Evolutionary conservation across 2,797 vertebrate species (phyloP), one percentile per base, ranked within the genome.

Genomic region (Rhinichthys osculus): DNA sequence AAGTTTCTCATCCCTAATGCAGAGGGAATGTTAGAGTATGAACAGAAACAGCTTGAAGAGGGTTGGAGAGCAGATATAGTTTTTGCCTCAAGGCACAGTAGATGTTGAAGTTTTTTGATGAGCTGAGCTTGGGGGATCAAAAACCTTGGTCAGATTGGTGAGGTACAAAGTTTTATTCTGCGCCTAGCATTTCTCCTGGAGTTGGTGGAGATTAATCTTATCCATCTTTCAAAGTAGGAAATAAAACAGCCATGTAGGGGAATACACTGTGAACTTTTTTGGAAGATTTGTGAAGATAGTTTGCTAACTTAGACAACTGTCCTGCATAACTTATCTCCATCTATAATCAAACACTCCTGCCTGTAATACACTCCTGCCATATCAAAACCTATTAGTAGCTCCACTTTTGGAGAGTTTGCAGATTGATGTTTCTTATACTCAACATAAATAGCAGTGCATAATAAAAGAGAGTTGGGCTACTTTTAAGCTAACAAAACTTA

Each of bases 51-150:
- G 38, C 59, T 59, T 30, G 16, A 17, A 80, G 42, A 33, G 42
- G 42, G 6, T 33, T 80, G 11, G 62, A 80, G 78, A 23, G 40
- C 27, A 50, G 19, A 80, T 35, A 9, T 44, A 67, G 35, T 44
- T 13, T 13, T 76, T 54, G 47, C 27, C 44, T 52, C 3, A 67
- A 80, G 40, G 19, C 3, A 44, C 40, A 44, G 40, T 64, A 30
- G 77, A 64, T 79, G 57, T 44, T 59, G 27, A n/a, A 40, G 33
- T 78, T 40, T 0, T 78, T 78, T 78, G 35, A 78, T 59, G 74
- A 59, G 35, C 23, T 59, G 52, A 78, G 52, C 16, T 78, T 64
- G 38, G 38, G 57, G 27, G 59, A 67, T 47, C 27, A 80, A 64
- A 79, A 67, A 23, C 27, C 78, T 35, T 50, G 42, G 78, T 67